phyloP scores from a whole-genome alignment of 2,888 invertebrate genomes.

The Zygaena filipendulae region DNA sequence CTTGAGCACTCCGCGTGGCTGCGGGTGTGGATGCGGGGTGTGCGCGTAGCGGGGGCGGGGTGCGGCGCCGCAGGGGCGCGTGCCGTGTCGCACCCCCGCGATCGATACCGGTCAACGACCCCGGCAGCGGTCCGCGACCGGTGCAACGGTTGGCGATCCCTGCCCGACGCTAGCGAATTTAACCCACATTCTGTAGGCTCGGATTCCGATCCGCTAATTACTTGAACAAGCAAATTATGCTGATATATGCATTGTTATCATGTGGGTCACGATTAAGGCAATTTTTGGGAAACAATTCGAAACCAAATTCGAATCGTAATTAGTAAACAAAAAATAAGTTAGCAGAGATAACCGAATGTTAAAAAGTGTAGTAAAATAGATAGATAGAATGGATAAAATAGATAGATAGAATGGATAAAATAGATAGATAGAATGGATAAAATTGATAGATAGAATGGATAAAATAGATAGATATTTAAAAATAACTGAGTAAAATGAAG shows the following conservation, averaged over 20 bases:
- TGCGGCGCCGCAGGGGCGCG: slow-evolving; percentile 45
- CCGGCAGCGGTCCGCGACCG: slow-evolving; percentile 47
- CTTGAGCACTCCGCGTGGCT: slow-evolving; percentile 29
- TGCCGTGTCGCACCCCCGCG: slow-evolving; percentile 43
- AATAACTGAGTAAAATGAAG: no score
- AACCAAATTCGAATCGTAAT: no score
- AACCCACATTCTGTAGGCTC: slow-evolving; percentile 42
- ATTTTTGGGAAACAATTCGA: slow-evolving; percentile 1
- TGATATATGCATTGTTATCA: slow-evolving; percentile 38
- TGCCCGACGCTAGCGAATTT: slow-evolving; percentile 30
- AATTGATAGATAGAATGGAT: no score
- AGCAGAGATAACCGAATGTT: no score
- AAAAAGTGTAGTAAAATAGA: no score
- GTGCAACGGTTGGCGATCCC: slow-evolving; percentile 49
- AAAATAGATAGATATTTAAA: no score
- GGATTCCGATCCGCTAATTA: slow-evolving; percentile 41
- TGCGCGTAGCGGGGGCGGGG: slow-evolving; percentile 22
- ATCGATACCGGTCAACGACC: slow-evolving; percentile 66
- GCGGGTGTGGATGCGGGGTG: slow-evolving; percentile 19
- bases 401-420: no score
- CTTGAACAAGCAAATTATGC: slow-evolving; percentile 36
- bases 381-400: no score
- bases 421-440: no score
- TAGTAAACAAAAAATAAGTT: no score
- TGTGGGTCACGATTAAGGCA: slow-evolving; percentile 33